A percentile compares a stretch with the other conserved stretches of the same genome.
Evolutionary conservation across 2,888 invertebrate species (phyloP).

Genomic region (Agriotes lineatus): DNA sequence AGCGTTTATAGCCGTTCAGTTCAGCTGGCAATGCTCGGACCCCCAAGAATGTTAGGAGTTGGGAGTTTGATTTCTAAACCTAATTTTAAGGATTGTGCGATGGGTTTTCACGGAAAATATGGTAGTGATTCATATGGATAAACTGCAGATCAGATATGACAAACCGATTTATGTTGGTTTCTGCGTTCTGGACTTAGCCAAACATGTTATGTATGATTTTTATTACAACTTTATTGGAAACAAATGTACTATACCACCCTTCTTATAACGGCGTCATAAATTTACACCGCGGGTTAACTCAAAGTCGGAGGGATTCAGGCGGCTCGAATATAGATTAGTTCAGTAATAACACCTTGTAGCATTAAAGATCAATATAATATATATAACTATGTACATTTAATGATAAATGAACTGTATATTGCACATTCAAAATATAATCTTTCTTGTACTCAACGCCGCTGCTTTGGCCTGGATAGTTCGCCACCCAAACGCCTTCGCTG

Average conservation of each 20-base stretch:
- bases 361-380: no score
- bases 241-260: no score
- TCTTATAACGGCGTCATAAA: no score
- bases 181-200: constrained; percentile 44
- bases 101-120: constrained; percentile 35
- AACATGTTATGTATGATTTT: constrained; percentile 46
- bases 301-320: no score
- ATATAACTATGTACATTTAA: no score
- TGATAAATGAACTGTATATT: no score
- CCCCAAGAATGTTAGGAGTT: constrained; percentile 36
- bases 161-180: constrained; percentile 48
- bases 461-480: constrained; percentile 31
- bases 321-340: no score
- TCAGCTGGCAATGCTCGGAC: no score
- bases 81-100: constrained; percentile 41
- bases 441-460: constrained; percentile 46
- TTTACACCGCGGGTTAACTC: no score
- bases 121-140: constrained; percentile 40
- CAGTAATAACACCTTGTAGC: no score
- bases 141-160: constrained; percentile 39
- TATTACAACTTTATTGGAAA: constrained; percentile 43
- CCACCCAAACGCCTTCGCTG: no score
- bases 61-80: constrained; percentile 38
- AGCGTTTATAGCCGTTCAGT: no score
- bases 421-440: constrained; percentile 34